Conservation (phyloP, 2,888 invertebrate species). For the Cheilosia scutellata region DNA sequence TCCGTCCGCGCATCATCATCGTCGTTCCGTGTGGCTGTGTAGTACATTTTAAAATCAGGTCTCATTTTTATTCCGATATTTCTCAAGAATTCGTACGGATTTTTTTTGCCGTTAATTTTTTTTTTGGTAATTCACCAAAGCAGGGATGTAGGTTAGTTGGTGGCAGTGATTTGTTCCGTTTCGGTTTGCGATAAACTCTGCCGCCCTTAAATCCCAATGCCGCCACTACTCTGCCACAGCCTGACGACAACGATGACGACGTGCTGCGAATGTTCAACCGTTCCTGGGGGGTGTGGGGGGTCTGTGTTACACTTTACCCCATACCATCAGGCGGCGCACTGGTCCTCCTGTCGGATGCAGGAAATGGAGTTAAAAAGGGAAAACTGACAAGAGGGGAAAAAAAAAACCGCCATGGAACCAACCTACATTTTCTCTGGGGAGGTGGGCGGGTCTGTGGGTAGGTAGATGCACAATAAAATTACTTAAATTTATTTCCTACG, state of each 20-base stretch:
- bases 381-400: constrained; percentile 17
- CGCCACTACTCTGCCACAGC: constrained; percentile 38
- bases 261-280: constrained; percentile 70
- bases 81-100: constrained; percentile 41
- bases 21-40: constrained; percentile 19
- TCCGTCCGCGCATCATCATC: constrained; percentile 4
- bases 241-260: constrained; percentile 70
- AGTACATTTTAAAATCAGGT: constrained; percentile 65
- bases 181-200: constrained; percentile 67
- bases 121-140: constrained; percentile 46
- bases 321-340: background rate
- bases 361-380: constrained; percentile 50
- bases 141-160: constrained; percentile 70
- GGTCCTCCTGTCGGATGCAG: constrained; percentile 64
- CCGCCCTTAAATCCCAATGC: constrained; percentile 60
- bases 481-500: constrained; percentile 75
- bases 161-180: constrained; percentile 75
- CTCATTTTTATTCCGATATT: constrained; percentile 69
- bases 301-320: constrained; percentile 44
- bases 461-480: constrained; percentile 71
- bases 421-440: constrained; percentile 48
- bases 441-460: background rate
- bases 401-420: constrained; percentile 41
- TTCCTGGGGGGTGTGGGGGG: background rate
- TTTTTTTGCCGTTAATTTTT: constrained; percentile 33